Percentiles rank a stretch among this genome's conserved stretches.
These are phyloP conservation scores for Notothenia rossii DNA, from an alignment of 2,113 vertebrate genomes.

Conservation along the genomic window DNA sequence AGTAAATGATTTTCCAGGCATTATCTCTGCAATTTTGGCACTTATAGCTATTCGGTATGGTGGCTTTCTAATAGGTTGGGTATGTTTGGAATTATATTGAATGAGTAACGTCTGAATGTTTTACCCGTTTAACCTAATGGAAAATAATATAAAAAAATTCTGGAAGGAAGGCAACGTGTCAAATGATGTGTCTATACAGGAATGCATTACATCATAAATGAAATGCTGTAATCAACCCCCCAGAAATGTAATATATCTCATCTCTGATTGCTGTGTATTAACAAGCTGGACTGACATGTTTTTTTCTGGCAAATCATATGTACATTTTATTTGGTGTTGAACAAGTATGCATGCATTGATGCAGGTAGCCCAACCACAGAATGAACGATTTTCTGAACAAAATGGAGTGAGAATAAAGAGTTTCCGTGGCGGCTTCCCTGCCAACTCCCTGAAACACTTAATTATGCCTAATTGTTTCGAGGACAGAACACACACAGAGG, in stretches of 20 bases:
- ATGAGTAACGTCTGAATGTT: slow-evolving; percentile 48
- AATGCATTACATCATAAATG: slow-evolving; percentile 11
- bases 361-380: slow-evolving; percentile 20
- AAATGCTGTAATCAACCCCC: neutral
- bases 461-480: slow-evolving; percentile 68
- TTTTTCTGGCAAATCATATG: slow-evolving; percentile 61
- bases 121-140: slow-evolving; percentile 35
- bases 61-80: slow-evolving; percentile 49
- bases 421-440: slow-evolving; percentile 43
- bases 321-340: slow-evolving; percentile 71
- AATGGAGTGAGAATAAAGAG: slow-evolving; percentile 56
- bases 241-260: neutral
- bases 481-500: slow-evolving; percentile 70
- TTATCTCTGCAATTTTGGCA: slow-evolving; percentile 50
- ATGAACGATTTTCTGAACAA: slow-evolving; percentile 39
- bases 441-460: slow-evolving; percentile 67
- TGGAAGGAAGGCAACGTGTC: neutral
- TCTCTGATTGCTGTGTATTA: neutral
- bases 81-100: slow-evolving; percentile 46
- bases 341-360: slow-evolving; percentile 49
- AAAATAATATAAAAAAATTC: slow-evolving; percentile 39
- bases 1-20: slow-evolving; percentile 48
- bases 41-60: slow-evolving; percentile 24
- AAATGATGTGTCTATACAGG: slow-evolving; percentile 13
- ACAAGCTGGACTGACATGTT: neutral